Base-by-base conservation (phyloP, 2,888 invertebrate species). In the Andrena bucephala region DNA sequence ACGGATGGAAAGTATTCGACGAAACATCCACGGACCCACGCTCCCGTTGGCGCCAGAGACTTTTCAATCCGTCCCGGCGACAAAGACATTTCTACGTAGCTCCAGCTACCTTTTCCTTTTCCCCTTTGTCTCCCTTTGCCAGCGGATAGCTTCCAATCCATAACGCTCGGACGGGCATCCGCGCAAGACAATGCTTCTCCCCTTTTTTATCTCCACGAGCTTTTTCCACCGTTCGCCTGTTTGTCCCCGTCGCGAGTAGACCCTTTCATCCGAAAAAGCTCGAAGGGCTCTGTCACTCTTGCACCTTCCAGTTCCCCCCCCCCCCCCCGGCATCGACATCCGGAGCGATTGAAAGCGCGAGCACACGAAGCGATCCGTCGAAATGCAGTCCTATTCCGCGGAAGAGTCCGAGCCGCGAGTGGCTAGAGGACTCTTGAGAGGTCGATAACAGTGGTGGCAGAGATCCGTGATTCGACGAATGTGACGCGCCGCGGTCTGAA, bases 61-160 rank as follows among this genome's bases (percentile, higher is more conserved):
- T 70, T 81, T 75, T 52, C 71, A 80, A 80, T 82, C 57, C 54
- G 72, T 60, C 72, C 24, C 10, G 24, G 29, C 69, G 69, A 81
- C 48, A 81, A 81, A 81, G 80, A 76, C 65, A 57, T 81, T 65
- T 65, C 75, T 62, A 29, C 16, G 36, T 70, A 69, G 50, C 75
- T 48, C 10, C 24, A n/a, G 68, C 69, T 50, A 27, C 31, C 24
- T 57, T 57, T 67, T 67, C 62, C 52, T 54, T 29, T 33, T 48
- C 20, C 52, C 33, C 27, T 70, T 70, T 78, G 69, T 84, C 68
- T 73, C 36, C 52, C 36, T 71, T 81, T 69, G 16, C 48, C 36
- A 31, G 2, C 36, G 31, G 5, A 73, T 79, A 77, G 66, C 69
- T 84, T 77, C 72, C 81, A 81, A 85, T 85, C 84, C 84, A 81